Conservation (phyloP, 2,113 vertebrate genomes). For the Chaetodon trifascialis region DNA sequence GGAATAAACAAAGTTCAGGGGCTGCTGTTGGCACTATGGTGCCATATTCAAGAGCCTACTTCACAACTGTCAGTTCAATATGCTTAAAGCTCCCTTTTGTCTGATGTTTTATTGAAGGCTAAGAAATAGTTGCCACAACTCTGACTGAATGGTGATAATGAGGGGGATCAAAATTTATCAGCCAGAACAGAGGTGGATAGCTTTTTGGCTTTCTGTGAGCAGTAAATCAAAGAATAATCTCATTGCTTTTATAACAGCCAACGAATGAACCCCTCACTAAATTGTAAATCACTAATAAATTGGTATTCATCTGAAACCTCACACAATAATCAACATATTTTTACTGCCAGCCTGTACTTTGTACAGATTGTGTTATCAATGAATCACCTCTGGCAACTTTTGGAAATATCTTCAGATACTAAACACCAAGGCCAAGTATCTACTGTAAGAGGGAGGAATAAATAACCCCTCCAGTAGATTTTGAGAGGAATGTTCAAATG, state of each 20-base stretch:
- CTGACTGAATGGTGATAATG: not conserved
- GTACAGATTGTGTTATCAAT: not conserved
- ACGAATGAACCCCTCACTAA: not conserved
- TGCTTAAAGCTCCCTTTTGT: not conserved
- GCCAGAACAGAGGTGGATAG: not conserved
- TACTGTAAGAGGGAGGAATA: too few relatives aligned
- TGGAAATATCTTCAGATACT: not conserved
- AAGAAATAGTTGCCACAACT: not conserved
- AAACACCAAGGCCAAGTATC: not conserved
- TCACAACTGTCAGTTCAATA: not conserved
- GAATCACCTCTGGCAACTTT: constrained; percentile 22
- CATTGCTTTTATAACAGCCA: not conserved
- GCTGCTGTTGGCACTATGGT: not conserved
- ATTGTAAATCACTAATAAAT: not conserved
- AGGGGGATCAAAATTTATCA: not conserved
- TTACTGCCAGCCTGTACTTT: constrained; percentile 40
- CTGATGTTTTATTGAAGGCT: not conserved
- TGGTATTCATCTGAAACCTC: not conserved
- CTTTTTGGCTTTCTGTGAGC: not conserved
- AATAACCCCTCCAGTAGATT: too few relatives aligned
- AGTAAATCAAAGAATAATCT: not conserved
- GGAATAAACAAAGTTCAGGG: too few relatives aligned
- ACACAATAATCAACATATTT: not conserved
- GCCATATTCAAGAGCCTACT: not conserved
- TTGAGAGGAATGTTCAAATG: not conserved